Evolutionary conservation across 2,797 vertebrate species (phyloP).

Genomic region (Syngnathus rostellatus): DNA sequence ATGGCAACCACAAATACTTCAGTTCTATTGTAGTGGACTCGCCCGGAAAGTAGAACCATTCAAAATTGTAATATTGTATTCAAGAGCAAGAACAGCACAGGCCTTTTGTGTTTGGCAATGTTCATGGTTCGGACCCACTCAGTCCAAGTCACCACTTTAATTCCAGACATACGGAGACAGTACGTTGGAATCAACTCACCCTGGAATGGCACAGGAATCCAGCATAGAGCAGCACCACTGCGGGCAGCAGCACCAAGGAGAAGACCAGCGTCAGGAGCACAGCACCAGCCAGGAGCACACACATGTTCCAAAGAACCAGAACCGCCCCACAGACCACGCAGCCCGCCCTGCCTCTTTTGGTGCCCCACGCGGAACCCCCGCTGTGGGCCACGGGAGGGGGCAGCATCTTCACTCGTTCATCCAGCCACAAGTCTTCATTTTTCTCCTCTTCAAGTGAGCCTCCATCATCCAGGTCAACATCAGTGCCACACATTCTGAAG

Average conservation of each 20-base stretch:
- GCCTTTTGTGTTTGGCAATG: too few species aligned
- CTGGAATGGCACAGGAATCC: slow-evolving; percentile 74
- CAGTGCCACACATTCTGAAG: slow-evolving; percentile 68
- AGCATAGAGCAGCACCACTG: slow-evolving; percentile 62
- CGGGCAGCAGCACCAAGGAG: slow-evolving; percentile 62
- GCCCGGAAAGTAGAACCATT: not conserved
- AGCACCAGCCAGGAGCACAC: slow-evolving; percentile 36
- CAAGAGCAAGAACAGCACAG: too few species aligned
- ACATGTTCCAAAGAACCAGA: slow-evolving; percentile 64
- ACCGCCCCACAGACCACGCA: slow-evolving; percentile 55
- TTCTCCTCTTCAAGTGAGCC: slow-evolving; percentile 63
- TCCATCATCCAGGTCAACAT: slow-evolving; percentile 61
- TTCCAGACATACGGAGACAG: not conserved
- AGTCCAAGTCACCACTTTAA: not conserved
- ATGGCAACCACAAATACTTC: not conserved
- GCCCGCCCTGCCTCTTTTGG: slow-evolving; percentile 50
- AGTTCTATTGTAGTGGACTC: not conserved
- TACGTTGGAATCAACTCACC: slow-evolving; percentile 44
- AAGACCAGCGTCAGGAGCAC: slow-evolving; percentile 61
- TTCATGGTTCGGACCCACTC: too few species aligned
- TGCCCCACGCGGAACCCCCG: slow-evolving; percentile 60
- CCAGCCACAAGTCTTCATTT: slow-evolving; percentile 63
- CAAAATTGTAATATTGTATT: not conserved
- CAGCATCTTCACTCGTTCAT: slow-evolving; percentile 67
- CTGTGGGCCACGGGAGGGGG: slow-evolving; percentile 67